Percentiles rank a stretch among this genome's conserved stretches.
Evolutionary conservation across 2,888 invertebrate genomes (phyloP).

Genomic region (Cryptosula pallasiana): DNA sequence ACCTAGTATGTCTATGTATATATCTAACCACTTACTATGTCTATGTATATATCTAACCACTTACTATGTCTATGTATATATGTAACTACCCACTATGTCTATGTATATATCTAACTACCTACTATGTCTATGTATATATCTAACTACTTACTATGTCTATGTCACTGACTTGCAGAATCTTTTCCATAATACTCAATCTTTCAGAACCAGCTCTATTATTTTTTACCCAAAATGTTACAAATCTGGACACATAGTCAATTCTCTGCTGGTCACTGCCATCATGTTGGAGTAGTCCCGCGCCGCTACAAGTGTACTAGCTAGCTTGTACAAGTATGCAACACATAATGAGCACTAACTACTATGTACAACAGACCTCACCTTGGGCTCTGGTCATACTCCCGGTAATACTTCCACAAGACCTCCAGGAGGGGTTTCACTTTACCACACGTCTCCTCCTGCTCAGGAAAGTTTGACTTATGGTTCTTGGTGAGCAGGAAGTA

Average conservation of each 20-base stretch:
- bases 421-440: background rate
- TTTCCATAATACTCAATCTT: background rate
- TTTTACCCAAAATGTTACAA: background rate
- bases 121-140: too few relatives aligned
- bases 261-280: background rate
- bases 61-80: too few relatives aligned
- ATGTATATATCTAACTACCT: too few relatives aligned
- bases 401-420: background rate
- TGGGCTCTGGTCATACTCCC: background rate
- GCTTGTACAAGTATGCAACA: too few relatives aligned
- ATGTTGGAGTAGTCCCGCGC: background rate
- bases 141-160: background rate
- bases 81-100: too few relatives aligned
- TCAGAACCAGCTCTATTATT: background rate
- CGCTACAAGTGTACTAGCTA: background rate
- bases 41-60: too few relatives aligned
- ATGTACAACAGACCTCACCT: background rate
- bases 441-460: background rate
- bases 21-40: too few relatives aligned
- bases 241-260: background rate
- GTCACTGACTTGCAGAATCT: background rate
- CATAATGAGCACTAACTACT: too few relatives aligned
- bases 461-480: background rate
- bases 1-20: too few relatives aligned
- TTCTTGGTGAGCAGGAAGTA: background rate